Evolutionary conservation across 2,113 vertebrate genomes (phyloP), one percentile per base, ranked within the genome.

Genomic region (Chiloscyllium plagiosum): DNA sequence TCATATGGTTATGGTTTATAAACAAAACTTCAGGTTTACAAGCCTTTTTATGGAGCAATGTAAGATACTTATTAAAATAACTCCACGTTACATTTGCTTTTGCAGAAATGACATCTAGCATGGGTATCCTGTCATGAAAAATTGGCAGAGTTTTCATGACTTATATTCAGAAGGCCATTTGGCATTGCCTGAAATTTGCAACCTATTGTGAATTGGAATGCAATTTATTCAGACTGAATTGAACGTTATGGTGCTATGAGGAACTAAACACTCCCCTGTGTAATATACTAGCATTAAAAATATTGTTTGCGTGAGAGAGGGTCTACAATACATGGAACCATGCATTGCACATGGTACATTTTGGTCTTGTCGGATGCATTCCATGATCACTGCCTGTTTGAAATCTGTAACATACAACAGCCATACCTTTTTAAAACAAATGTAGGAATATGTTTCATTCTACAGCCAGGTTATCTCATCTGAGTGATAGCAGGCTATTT

Each of bases 381-480:
- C 56, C 86, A 56, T 90, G 87, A 90, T 52, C 61, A 52, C 12
- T 33, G 33, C 26, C 87, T n/a, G 52, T 61, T 52, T 61, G 52
- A 90, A 29, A 72, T 7, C 70, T 72, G 70, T 72, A 72, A 42
- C 37, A 42, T 83, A 80, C 78, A 83, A 37, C 37, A 42, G 52
- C 52, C 52, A n/a, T 61, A 85, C 52, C 4, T 61, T 90, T 90
- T 90, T 33, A 33, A 90, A 83, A 83, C 47, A 20, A 47, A 83
- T 47, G 17, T 17, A 47, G 80, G 42, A 37, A 90, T 90, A 61
- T 90, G n/a, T 65, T 7, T 29, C 52, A 4, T 90, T 56, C 87
- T 56, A 29, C 86, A 90, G 87, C 56, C 87, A 61, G 87, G 87
- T 90, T 90, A 56, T 65, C 52, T 90, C 87, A 61, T 90, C 87